Evolutionary conservation across 2,888 invertebrate species (phyloP).

Genomic region (Nomada fabriciana): DNA sequence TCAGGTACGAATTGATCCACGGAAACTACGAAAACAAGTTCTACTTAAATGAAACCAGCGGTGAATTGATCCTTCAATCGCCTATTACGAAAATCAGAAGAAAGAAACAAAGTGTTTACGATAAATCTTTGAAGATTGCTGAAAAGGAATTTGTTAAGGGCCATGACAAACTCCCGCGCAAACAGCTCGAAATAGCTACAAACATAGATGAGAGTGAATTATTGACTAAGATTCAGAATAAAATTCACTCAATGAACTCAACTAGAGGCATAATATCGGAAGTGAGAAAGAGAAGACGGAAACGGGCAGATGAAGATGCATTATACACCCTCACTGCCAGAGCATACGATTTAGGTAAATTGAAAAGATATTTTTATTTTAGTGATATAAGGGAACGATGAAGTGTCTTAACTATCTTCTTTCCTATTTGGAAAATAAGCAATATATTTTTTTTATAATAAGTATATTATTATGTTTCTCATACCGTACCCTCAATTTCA

Average conservation of each 20-base stretch:
- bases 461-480: too few species aligned
- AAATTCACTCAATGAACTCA: background rate
- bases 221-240: background rate
- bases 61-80: slow-evolving; percentile 89
- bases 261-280: background rate
- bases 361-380: background rate
- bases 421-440: too few species aligned
- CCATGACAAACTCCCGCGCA: slow-evolving; percentile 11
- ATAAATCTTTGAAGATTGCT: slow-evolving; percentile 63
- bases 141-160: slow-evolving; percentile 58
- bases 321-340: slow-evolving; percentile 90
- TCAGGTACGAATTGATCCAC: slow-evolving; percentile 92
- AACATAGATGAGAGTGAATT: background rate
- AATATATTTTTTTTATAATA: too few species aligned
- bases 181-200: background rate
- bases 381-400: background rate
- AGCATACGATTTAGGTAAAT: slow-evolving; percentile 91
- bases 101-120: slow-evolving; percentile 74
- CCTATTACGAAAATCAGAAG: slow-evolving; percentile 80
- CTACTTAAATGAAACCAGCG: slow-evolving; percentile 90
- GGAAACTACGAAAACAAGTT: slow-evolving; percentile 92
- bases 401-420: too few species aligned
- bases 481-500: too few species aligned
- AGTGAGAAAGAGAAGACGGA: slow-evolving; percentile 79
- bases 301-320: slow-evolving; percentile 85